Base-by-base conservation (phyloP, 2,797 vertebrate species). In the Mus spretus region DNA sequence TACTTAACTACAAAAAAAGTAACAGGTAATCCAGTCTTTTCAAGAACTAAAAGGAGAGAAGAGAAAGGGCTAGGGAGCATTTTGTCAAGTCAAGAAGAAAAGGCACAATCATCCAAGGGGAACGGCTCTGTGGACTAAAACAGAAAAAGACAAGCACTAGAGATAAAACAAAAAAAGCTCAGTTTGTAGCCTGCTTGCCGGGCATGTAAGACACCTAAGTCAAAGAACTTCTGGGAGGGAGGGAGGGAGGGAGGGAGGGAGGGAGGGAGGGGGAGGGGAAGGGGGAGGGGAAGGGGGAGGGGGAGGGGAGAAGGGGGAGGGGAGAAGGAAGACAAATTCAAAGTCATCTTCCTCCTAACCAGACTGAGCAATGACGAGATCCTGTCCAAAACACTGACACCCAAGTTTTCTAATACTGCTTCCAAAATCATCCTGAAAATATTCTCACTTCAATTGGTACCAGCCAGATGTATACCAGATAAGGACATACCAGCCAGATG, bases 71-170 rank as follows among this genome's bases (percentile, higher is more conserved):
- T 59, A 47, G n/a, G 24, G 31, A 81, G 67, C 9, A 93, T 80
- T 77, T n/a, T 80, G 90, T 79, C 93, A 82, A 57, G 37, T 57
- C 37, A 37, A 90, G 4, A 96, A 88, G 28, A 89, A 89, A n/a
- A 77, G 22, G 61, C 28, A 86, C 26, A 89, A 89, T 67, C 87
- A 90, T n/a, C 63, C n/a, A 82, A 93, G 75, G 74, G 47, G 85
- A 82, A 40, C 61, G n/a, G 34, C 26, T 82, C 55, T 40, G 7
- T 57, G 61, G 55, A 28, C n/a, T 40, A 61, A 37, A 61, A 82
- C 61, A 61, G 28, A 61, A 74, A 82, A 82, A 61, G 57, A n/a
- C 80, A 82, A 10, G 22, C n/a, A 6, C 37, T 82, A 6, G 55
- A 61, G n/a, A 40, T 44, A 15, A 80, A 40, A 40, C 37, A 40